These are phyloP conservation scores for Ornithorhynchus anatinus DNA, from an alignment of 2,113 vertebrate species.

Conservation along the genomic window DNA sequence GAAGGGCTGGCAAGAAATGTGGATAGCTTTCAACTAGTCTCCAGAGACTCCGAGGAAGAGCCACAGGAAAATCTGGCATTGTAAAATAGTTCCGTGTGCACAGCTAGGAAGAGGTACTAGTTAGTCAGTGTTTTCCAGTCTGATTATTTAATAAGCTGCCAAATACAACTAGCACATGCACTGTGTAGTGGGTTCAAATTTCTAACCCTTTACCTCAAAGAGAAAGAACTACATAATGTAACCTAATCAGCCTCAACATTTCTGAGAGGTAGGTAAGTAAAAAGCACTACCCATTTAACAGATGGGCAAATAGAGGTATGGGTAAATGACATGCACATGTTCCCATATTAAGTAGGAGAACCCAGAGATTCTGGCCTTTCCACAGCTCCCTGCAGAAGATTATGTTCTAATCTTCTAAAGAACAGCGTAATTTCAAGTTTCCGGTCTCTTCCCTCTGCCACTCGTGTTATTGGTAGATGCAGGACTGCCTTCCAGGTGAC, in stretches of 20 bases:
- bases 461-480: neutral
- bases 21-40: neutral
- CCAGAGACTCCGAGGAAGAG: neutral
- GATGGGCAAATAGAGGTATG: constrained; percentile 27
- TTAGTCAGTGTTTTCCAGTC: constrained; percentile 21
- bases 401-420: neutral
- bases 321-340: constrained; percentile 16
- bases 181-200: constrained; percentile 3
- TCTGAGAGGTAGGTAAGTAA: constrained; percentile 58
- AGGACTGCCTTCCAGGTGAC: neutral
- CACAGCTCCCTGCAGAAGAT: constrained; percentile 4
- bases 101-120: constrained; percentile 8
- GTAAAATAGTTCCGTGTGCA: neutral
- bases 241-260: constrained; percentile 34
- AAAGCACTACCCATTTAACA: constrained; percentile 50
- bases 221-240: constrained; percentile 34
- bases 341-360: neutral
- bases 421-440: neutral
- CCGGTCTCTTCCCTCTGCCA: neutral
- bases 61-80: neutral
- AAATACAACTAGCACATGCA: constrained; percentile 12
- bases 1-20: neutral
- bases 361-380: neutral
- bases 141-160: constrained; percentile 1
- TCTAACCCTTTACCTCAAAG: constrained; percentile 18